Conservation (phyloP, 1,140 invertebrate species). For the Ceratina australensis region DNA sequence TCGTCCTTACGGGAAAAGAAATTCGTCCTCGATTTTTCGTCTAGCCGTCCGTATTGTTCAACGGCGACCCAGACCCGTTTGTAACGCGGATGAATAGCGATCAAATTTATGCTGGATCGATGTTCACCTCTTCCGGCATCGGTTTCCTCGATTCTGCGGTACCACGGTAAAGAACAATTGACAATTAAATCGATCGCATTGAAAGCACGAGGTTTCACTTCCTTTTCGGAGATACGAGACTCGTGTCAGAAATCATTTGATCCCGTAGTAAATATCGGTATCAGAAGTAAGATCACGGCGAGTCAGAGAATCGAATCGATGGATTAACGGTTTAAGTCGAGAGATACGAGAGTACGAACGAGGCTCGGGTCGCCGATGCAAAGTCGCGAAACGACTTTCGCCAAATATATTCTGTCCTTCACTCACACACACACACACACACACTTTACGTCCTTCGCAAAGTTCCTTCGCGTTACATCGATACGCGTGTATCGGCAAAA, state of each 20-base stretch:
- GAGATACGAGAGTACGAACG: background rate
- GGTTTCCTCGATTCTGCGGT: no score
- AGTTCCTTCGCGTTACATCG: constrained; percentile 59
- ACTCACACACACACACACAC: no score
- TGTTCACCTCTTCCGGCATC: background rate
- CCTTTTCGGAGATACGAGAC: no score
- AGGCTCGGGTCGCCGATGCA: constrained; percentile 45
- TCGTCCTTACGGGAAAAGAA: constrained; percentile 47
- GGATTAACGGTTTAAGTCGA: no score
- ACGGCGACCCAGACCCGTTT: constrained; percentile 44
- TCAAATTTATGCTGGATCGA: background rate
- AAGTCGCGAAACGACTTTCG: constrained; percentile 46
- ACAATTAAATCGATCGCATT: no score
- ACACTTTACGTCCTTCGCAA: constrained; percentile 60
- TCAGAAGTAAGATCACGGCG: no score
- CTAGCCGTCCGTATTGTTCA: constrained; percentile 65
- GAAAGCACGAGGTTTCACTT: no score
- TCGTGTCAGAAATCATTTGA: no score
- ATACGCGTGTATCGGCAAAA: constrained; percentile 13
- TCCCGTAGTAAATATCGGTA: no score
- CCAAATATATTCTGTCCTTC: constrained; percentile 62
- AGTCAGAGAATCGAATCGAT: no score
- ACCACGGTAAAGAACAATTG: no score
- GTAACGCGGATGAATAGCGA: no score
- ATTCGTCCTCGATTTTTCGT: constrained; percentile 59